phyloP scores from a whole-genome alignment of 35 echinoderm and acorn worm genomes.

The Diadema setosum region DNA sequence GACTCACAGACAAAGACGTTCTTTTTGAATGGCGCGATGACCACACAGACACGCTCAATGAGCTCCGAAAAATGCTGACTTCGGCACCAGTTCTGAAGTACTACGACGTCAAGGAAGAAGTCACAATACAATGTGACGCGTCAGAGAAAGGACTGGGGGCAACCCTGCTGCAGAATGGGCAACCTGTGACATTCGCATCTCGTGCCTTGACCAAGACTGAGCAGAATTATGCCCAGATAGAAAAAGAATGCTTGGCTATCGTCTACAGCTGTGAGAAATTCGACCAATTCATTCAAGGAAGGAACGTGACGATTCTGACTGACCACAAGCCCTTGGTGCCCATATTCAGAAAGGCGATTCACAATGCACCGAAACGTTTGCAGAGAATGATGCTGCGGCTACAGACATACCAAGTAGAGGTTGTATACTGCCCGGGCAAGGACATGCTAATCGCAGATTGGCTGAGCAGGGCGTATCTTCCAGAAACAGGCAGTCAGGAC shows the following conservation, averaged over 20 bases:
- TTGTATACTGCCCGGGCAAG: conserved; percentile 40
- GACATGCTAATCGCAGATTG: conserved; percentile 63
- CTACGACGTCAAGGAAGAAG: conserved; percentile 56
- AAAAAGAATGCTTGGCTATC: conserved; percentile 38
- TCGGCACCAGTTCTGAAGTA: conserved; percentile 39
- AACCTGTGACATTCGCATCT: conserved; percentile 38
- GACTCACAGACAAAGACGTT: conserved; percentile 20
- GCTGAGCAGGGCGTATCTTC: conserved; percentile 30
- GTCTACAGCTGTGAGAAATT: conserved; percentile 37
- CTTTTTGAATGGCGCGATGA: neutral
- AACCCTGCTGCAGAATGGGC: conserved; percentile 24
- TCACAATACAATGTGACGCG: conserved; percentile 51
- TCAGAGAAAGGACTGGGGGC: conserved; percentile 42
- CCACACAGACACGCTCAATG: neutral
- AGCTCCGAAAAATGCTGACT: conserved; percentile 34
- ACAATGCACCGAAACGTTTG: conserved; percentile 51
- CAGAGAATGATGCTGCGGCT: conserved; percentile 67
- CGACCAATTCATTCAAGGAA: conserved; percentile 38
- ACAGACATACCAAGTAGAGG: conserved; percentile 58
- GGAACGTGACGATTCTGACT: conserved; percentile 17
- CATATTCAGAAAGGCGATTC: conserved; percentile 55
- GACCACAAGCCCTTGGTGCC: conserved; percentile 70
- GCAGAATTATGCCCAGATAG: conserved; percentile 4
- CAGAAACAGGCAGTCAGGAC: neutral
- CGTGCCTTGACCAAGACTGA: conserved; percentile 17